Percentiles rank a stretch among this genome's conserved stretches.
Evolutionary conservation across 2,113 vertebrate genomes (phyloP).

Genomic region (Setophaga coronata): DNA sequence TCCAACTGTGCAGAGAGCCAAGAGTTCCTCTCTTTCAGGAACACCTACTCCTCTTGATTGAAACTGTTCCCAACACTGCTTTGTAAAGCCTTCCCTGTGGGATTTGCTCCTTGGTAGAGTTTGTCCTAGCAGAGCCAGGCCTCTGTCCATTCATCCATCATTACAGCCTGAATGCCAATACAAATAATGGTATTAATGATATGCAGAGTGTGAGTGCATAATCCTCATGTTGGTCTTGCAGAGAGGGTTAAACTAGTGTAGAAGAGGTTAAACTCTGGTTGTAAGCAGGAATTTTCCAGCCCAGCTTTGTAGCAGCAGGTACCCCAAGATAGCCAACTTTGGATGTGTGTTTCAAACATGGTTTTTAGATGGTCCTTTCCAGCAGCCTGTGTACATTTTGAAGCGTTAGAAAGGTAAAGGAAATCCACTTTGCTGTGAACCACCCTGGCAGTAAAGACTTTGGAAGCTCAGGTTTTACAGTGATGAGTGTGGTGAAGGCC

Average conservation of each 20-base stretch:
- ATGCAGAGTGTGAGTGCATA: neutral
- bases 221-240: neutral
- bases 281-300: neutral
- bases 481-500: neutral
- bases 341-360: neutral
- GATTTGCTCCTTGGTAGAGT: neutral
- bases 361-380: neutral
- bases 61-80: neutral
- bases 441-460: neutral
- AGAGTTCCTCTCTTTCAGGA: neutral
- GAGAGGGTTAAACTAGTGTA: neutral
- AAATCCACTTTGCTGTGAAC: neutral
- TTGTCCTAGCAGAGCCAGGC: neutral
- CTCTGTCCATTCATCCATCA: neutral
- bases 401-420: neutral
- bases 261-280: neutral
- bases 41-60: neutral
- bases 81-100: neutral
- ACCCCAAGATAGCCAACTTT: neutral
- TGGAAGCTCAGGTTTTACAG: neutral
- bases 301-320: neutral
- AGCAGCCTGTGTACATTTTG: neutral
- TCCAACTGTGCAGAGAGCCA: neutral
- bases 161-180: neutral
- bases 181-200: neutral